Evolutionary conservation across 2,113 vertebrate genomes (phyloP), one percentile per base, ranked within the genome.

Genomic region (Puffinus mauretanicus): DNA sequence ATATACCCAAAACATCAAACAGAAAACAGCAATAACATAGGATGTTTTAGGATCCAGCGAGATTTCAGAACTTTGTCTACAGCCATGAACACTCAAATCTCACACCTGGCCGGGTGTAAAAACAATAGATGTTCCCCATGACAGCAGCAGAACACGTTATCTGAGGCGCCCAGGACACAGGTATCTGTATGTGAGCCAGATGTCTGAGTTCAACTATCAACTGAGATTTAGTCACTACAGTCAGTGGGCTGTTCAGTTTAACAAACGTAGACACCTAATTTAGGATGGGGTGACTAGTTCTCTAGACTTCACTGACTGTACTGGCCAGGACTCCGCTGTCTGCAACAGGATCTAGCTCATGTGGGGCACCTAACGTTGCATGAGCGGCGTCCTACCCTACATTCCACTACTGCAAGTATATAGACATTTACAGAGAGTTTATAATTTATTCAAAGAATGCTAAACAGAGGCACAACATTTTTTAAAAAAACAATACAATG

Each of bases 11-110:
- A 76, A 46, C 22, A 58, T 4, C 26, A 20, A 40, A 30, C 5
- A 32, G 16, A 30, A 34, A 84, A 16, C 42, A 55, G 4, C n/a
- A 79, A 4, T 0, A 78, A 27, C 0, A 0, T 1, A 12, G 8
- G 6, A 20, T 3, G 8, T 22, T 27, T 42, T 15, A 64, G 49
- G 29, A n/a, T 34, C 19, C 44, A 78, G 1, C 29, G 11, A 71
- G 15, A 71, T 11, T 30, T 46, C 38, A 47, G 57, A 67, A 47
- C 52, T 47, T 34, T 21, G 29, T 32, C 69, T 65, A n/a, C 12
- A 82, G 16, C 25, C 26, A 57, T 2, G 5, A 66, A 38, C 18
- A 52, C 15, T 51, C 11, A 62, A 62, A 61, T 11, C 12, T 30
- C 34, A 20, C 1, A 2, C 29, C 2, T 90, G 62, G 3, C 10